A percentile compares a stretch with the other conserved stretches of the same genome.
These are phyloP conservation scores for Rallus limicola DNA, from an alignment of 2,113 vertebrate genomes.

Conservation along the genomic window DNA sequence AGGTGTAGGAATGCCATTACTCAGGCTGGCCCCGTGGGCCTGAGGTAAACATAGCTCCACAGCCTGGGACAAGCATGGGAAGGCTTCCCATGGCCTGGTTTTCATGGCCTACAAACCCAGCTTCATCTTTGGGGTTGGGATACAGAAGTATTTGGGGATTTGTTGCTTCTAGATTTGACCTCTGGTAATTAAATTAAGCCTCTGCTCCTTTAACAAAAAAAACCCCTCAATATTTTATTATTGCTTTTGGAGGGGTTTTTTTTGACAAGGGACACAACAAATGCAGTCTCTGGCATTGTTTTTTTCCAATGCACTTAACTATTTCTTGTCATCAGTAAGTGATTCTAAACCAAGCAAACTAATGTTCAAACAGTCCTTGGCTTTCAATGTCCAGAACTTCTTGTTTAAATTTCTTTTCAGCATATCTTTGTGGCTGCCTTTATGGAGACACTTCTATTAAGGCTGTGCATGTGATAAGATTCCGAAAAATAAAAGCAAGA, in stretches of 20 bases:
- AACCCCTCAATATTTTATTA: neutral
- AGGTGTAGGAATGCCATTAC: neutral
- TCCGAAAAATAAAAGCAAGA: neutral
- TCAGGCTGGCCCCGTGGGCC: neutral
- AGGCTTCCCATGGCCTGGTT: neutral
- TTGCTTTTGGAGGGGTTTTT: neutral
- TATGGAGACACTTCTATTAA: neutral
- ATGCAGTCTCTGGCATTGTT: neutral
- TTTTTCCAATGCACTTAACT: neutral
- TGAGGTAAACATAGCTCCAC: neutral
- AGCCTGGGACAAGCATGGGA: neutral
- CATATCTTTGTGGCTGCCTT: neutral
- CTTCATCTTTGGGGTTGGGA: neutral
- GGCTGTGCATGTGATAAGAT: neutral
- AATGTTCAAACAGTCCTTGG: neutral
- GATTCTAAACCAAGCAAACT: neutral
- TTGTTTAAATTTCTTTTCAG: neutral
- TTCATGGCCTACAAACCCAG: too few relatives aligned
- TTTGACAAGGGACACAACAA: neutral
- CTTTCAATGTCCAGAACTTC: neutral
- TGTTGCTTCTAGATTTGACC: neutral
- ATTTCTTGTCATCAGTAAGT: neutral
- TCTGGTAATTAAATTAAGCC: neutral
- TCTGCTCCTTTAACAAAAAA: neutral
- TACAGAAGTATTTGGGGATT: neutral